phyloP scores from a whole-genome alignment of 2,797 vertebrate genomes.

The Tadarida brasiliensis region DNA sequence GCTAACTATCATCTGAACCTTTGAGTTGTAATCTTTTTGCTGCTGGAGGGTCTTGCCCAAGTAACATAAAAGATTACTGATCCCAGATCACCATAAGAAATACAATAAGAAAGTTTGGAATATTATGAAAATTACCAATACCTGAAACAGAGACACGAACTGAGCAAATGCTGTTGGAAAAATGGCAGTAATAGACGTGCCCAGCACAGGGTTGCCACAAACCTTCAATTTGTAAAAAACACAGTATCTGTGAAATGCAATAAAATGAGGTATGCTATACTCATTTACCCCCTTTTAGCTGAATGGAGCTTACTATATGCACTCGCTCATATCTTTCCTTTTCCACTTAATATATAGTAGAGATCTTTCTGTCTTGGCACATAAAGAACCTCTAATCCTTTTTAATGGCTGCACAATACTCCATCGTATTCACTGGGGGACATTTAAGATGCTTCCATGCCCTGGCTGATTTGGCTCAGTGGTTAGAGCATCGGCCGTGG shows the following conservation, averaged over 20 bases:
- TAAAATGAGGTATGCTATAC: background rate
- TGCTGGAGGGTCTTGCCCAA: background rate
- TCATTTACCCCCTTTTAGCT: background rate
- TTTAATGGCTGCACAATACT: background rate
- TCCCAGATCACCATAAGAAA: background rate
- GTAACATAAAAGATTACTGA: background rate
- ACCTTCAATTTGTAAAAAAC: background rate
- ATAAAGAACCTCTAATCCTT: background rate
- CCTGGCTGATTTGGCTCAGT: too few relatives aligned
- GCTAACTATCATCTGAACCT: background rate
- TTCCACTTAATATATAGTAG: background rate
- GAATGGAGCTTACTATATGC: background rate
- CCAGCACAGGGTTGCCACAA: background rate
- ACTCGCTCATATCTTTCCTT: background rate
- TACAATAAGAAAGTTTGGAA: background rate
- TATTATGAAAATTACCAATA: background rate
- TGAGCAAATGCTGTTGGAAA: background rate
- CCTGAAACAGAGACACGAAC: background rate
- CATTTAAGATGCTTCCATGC: background rate
- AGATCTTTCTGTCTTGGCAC: background rate
- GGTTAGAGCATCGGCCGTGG: too few relatives aligned
- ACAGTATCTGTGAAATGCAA: background rate
- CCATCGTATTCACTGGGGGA: background rate
- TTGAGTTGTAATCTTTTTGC: background rate
- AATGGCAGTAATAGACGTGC: too few relatives aligned